Evolutionary conservation across 2,797 vertebrate genomes (phyloP), one percentile per base, ranked within the genome.

Genomic region (Mormyrus proboscirostris): DNA sequence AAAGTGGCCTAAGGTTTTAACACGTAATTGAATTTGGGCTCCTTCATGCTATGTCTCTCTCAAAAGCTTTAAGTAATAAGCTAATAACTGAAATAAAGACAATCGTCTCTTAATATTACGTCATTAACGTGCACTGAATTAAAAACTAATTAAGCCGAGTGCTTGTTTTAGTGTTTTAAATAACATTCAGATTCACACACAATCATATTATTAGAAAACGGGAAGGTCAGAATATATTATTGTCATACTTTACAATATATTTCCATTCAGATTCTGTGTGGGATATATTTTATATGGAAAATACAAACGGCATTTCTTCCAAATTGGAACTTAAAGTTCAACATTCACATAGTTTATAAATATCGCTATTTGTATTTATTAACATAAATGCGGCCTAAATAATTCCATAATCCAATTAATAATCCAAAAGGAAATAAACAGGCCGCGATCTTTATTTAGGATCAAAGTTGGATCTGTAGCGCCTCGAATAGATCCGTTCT

Each of bases 61-160:
- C 94, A 95, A 96, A 98, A 97, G 97, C 96, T 97, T 97, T 96
- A 95, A 97, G 95, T 98, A 98, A 98, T 96, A 96, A 95, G 95
- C 95, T 97, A 97, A 98, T 99, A 97, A 97, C 96, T 97, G 94
- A 95, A 97, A 98, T 98, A 96, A 97, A 96, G 96, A 97, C 96
- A 96, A 96, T 95, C 94, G 96, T 97, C 96, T 96, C 94, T 94
- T 95, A 93, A 95, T 94, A 96, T 97, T 96, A 96, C 96, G 95
- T 94, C 94, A 96, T 97, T 97, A 97, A 96, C 94, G 94, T 93
- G 90, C 94, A 96, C 96, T 97, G 96, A 96, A 97, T 96, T 95
- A 96, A 95, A 90, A 91, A 89, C 88, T 89, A 91, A 91, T 88
- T 91, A 90, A 59, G 41, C 51, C 47, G 38, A 53, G 59, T 92